Conservation (phyloP, 2,888 invertebrate species). For the Electrophaes corylata region DNA sequence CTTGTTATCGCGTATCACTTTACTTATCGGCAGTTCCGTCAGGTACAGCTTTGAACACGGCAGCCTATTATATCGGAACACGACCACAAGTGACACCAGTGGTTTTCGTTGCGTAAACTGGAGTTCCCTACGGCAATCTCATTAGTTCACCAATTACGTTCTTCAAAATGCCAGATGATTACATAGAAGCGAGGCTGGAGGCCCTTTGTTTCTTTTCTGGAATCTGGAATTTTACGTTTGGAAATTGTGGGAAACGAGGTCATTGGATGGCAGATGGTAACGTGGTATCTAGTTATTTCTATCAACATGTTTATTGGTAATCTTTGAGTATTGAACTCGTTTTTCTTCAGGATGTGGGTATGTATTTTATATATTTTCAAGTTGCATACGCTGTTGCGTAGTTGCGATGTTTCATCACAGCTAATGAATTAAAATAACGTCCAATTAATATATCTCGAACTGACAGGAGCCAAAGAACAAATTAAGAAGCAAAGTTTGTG, state of each 20-base stretch:
- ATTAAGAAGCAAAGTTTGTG: conserved; percentile 58
- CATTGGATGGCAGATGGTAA: conserved; percentile 14
- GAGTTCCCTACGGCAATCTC: conserved; percentile 75
- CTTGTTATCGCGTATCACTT: background rate
- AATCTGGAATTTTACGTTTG: conserved; percentile 55
- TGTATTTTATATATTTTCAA: no score
- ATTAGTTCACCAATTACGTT: conserved; percentile 78
- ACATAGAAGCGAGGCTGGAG: conserved; percentile 68
- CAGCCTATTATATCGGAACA: conserved; percentile 27
- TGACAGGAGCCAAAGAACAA: conserved; percentile 51
- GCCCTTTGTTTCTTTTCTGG: conserved; percentile 62
- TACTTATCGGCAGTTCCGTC: conserved; percentile 15
- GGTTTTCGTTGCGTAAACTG: conserved; percentile 75
- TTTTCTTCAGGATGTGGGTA: no score
- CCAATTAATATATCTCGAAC: conserved; percentile 52
- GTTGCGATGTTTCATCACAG: conserved; percentile 40
- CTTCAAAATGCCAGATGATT: conserved; percentile 79
- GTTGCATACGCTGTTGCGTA: no score
- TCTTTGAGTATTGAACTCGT: no score
- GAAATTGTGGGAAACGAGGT: conserved; percentile 28
- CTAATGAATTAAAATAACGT: conserved; percentile 51
- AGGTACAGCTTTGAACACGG: conserved; percentile 13
- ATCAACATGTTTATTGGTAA: background rate
- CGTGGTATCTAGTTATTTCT: background rate
- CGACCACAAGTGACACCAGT: conserved; percentile 66